phyloP scores from a whole-genome alignment of 2,797 vertebrate genomes.

The Lepilemur septentrionalis region DNA sequence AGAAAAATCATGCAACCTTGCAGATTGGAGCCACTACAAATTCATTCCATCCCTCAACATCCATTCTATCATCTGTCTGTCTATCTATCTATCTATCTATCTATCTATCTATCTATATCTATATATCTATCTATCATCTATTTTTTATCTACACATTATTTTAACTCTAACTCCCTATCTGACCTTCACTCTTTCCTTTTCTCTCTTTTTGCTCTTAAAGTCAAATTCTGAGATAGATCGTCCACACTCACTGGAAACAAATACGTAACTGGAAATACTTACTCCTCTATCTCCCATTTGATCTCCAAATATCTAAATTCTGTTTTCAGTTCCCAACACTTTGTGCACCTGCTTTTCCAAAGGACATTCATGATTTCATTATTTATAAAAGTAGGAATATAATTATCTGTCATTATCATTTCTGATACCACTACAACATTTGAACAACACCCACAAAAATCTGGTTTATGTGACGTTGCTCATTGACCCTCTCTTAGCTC shows the following conservation, averaged over 20 bases:
- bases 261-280: neutral
- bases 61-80: neutral
- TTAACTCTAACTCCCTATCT: neutral
- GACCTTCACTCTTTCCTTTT: neutral
- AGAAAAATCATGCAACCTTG: neutral
- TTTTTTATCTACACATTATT: neutral
- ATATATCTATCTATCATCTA: neutral
- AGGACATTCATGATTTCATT: neutral
- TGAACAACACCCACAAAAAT: accelerated
- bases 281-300: neutral
- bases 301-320: neutral
- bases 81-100: neutral
- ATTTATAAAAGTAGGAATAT: neutral
- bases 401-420: neutral
- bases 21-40: neutral
- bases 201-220: neutral
- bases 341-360: neutral
- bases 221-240: neutral
- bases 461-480: neutral
- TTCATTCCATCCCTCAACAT: neutral
- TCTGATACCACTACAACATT: neutral
- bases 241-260: neutral
- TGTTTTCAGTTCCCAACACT: neutral
- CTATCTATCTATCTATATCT: neutral
- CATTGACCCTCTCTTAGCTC: neutral